A percentile compares a stretch with the other conserved stretches of the same genome.
Evolutionary conservation across 1,140 invertebrate genomes (phyloP).

Genomic region (Drosophila pachea): DNA sequence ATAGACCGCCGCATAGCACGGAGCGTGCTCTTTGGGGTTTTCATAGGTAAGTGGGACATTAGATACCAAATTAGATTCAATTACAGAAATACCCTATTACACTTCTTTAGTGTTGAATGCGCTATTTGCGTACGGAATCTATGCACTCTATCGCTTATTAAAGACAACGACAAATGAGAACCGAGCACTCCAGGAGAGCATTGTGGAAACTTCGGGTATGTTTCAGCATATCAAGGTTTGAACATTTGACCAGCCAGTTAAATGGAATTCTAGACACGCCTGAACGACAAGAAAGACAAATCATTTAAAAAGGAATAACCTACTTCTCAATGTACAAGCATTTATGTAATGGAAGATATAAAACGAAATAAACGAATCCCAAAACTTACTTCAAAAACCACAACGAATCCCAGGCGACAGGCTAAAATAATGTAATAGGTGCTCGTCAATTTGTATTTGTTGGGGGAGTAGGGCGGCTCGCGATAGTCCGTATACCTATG

Average conservation of each 20-base stretch:
- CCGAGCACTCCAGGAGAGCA: constrained; percentile 59
- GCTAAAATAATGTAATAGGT: constrained; percentile 96
- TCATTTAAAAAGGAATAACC: constrained; percentile 40
- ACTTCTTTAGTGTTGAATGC: constrained; percentile 59
- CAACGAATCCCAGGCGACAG: constrained; percentile 92
- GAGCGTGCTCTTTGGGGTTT: constrained; percentile 70
- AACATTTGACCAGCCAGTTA: constrained; percentile 22
- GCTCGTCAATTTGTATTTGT: constrained; percentile 85
- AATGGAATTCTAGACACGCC: constrained; percentile 21
- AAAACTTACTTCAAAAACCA: constrained; percentile 91
- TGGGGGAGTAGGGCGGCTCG: constrained; percentile 83
- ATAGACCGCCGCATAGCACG: constrained; percentile 70
- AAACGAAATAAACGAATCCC: constrained; percentile 29
- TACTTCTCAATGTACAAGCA: constrained; percentile 40
- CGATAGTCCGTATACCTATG: constrained; percentile 85
- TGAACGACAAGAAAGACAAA: constrained; percentile 39
- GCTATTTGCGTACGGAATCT: constrained; percentile 64
- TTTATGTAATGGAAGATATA: constrained; percentile 38
- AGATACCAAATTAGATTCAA: background rate
- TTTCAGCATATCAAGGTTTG: constrained; percentile 71
- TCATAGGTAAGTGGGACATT: constrained; percentile 47
- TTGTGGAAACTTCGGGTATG: constrained; percentile 66
- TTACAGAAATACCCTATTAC: background rate
- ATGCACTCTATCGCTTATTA: constrained; percentile 65
- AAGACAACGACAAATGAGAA: constrained; percentile 66